Evolutionary conservation across 2,888 invertebrate genomes (phyloP).

Genomic region (Coremacera marginata): DNA sequence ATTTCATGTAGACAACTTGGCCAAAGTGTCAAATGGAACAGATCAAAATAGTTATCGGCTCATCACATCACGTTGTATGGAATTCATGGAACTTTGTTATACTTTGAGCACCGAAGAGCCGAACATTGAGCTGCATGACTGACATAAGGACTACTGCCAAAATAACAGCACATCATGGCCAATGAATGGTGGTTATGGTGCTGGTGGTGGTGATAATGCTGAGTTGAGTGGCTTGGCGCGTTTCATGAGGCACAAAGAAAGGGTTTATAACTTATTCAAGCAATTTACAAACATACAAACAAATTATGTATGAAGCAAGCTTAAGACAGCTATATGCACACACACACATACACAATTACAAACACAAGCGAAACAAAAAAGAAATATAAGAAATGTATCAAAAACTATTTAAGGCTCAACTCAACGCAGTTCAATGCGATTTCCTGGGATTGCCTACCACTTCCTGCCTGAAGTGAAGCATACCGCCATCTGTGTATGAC

Average conservation of each 20-base stretch:
- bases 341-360: not conserved
- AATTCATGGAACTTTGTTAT: not conserved
- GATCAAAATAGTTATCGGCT: slow-evolving; percentile 20
- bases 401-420: slow-evolving; percentile 12
- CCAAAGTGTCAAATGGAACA: not conserved
- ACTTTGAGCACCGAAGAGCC: not conserved
- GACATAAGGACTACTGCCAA: too few species aligned
- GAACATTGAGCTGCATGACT: not conserved
- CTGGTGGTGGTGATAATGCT: too few species aligned
- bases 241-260: not conserved
- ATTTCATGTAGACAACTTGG: not conserved
- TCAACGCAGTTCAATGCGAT: not conserved
- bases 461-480: not conserved
- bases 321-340: not conserved
- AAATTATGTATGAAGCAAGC: not conserved
- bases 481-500: too few species aligned
- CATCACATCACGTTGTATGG: slow-evolving; percentile 12
- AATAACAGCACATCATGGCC: too few species aligned
- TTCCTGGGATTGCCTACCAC: not conserved
- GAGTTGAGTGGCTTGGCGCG: too few species aligned
- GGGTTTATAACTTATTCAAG: slow-evolving; percentile 37
- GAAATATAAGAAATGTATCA: slow-evolving; percentile 2
- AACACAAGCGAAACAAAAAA: too few species aligned
- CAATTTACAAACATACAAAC: slow-evolving; percentile 3
- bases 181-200: too few species aligned